phyloP scores from a whole-genome alignment of 2,113 vertebrate species.

The Festucalex cinctus region DNA sequence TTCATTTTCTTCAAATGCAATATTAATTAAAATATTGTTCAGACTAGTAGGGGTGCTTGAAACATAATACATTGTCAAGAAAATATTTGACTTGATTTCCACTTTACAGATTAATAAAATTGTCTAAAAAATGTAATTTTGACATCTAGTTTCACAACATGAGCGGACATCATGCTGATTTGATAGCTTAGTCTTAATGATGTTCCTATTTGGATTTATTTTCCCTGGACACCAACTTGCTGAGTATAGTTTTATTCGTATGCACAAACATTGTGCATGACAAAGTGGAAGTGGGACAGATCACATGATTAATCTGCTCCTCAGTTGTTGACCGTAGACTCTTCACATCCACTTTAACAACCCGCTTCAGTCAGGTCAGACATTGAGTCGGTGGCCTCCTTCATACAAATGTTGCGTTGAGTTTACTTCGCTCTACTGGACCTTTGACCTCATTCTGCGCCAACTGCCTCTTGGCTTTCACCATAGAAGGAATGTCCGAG shows the following conservation, averaged over 20 bases:
- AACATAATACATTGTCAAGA: too few species aligned
- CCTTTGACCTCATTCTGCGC: slow-evolving; percentile 54
- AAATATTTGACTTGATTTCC: too few species aligned
- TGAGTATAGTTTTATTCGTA: background rate
- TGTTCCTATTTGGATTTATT: background rate
- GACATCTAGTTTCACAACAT: background rate
- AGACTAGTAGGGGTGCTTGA: too few species aligned
- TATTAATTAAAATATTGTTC: too few species aligned
- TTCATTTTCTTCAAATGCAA: too few species aligned
- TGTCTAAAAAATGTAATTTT: background rate
- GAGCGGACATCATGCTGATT: background rate
- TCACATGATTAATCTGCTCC: slow-evolving; percentile 33
- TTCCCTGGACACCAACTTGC: background rate
- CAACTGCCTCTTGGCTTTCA: slow-evolving; percentile 61
- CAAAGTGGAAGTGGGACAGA: slow-evolving; percentile 16
- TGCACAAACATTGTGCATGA: background rate
- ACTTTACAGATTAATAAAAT: background rate
- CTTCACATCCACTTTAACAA: slow-evolving; percentile 13
- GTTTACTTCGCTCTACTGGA: slow-evolving; percentile 54
- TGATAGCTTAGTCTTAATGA: background rate
- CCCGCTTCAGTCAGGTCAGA: slow-evolving; percentile 17
- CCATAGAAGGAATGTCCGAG: slow-evolving; percentile 70
- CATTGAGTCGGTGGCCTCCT: background rate
- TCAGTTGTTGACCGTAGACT: slow-evolving; percentile 14
- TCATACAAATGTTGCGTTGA: slow-evolving; percentile 93